phyloP scores from a whole-genome alignment of 2,888 invertebrate genomes.

The Adelphocoris suturalis region DNA sequence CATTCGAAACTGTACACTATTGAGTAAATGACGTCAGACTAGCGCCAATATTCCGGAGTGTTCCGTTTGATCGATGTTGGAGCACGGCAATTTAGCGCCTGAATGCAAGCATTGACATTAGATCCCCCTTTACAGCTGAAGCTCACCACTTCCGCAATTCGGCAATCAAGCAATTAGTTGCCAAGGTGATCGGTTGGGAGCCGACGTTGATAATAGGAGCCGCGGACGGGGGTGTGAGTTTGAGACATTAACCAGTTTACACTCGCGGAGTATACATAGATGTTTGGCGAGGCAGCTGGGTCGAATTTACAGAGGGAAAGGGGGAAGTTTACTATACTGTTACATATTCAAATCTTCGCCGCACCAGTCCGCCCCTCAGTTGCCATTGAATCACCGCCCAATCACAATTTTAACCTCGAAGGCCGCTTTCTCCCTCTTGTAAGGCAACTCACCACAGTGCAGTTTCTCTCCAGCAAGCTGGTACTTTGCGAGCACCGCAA shows the following conservation, averaged over 20 bases:
- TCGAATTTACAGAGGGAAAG: not conserved
- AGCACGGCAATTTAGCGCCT: not conserved
- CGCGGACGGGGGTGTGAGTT: not conserved
- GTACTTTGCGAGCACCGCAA: conserved; percentile 4
- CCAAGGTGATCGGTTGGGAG: conserved; percentile 1
- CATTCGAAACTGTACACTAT: too few species aligned
- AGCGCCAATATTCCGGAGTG: too few species aligned
- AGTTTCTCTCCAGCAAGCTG: not conserved
- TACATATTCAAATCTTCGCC: conserved; percentile 17
- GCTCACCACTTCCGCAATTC: conserved; percentile 25
- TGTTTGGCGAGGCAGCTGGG: not conserved
- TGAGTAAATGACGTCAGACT: too few species aligned
- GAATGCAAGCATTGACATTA: not conserved
- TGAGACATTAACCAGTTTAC: conserved; percentile 16
- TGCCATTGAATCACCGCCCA: conserved; percentile 8
- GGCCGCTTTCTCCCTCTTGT: not conserved
- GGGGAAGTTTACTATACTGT: not conserved
- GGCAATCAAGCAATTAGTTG: conserved; percentile 17
- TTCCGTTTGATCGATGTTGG: not conserved
- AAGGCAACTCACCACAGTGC: not conserved
- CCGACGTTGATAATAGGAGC: not conserved
- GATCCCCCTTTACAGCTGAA: not conserved
- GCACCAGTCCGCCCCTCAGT: not conserved
- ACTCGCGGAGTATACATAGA: not conserved
- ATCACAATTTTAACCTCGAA: conserved; percentile 1